Conservation (phyloP, 2,797 vertebrate species). For the Margarornis squamiger region DNA sequence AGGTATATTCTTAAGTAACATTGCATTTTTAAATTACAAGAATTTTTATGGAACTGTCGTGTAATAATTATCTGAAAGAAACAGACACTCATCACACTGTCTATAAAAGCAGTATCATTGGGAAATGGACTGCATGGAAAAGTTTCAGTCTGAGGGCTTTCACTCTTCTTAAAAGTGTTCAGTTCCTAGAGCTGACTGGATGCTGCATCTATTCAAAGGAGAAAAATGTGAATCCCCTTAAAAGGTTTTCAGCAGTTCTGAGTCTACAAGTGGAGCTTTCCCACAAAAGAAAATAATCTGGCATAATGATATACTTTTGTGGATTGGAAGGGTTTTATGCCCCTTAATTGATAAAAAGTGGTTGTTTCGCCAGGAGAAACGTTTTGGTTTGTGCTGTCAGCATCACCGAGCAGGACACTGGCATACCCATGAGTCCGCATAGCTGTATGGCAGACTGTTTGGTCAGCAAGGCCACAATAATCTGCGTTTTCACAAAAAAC, state of each 20-base stretch:
- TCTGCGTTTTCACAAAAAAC: background rate
- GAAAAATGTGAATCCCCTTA: background rate
- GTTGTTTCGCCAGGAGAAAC: background rate
- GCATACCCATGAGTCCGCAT: accelerated
- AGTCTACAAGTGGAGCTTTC: background rate
- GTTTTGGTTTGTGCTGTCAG: background rate
- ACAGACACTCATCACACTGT: background rate
- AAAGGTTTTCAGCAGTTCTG: background rate
- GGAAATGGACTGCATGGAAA: background rate
- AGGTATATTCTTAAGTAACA: background rate
- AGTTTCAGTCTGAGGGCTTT: background rate
- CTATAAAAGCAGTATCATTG: background rate
- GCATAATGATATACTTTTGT: background rate
- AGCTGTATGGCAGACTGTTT: background rate
- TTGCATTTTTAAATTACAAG: background rate
- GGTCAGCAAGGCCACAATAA: background rate
- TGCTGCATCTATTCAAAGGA: background rate
- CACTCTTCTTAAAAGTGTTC: background rate
- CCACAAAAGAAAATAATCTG: background rate
- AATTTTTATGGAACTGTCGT: background rate
- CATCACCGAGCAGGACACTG: background rate
- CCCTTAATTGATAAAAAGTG: background rate
- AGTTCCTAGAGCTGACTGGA: background rate
- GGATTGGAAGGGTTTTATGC: background rate
- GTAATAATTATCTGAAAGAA: background rate